Evolutionary conservation across 2,797 vertebrate species (phyloP).

Genomic region (Ammospiza maritima): DNA sequence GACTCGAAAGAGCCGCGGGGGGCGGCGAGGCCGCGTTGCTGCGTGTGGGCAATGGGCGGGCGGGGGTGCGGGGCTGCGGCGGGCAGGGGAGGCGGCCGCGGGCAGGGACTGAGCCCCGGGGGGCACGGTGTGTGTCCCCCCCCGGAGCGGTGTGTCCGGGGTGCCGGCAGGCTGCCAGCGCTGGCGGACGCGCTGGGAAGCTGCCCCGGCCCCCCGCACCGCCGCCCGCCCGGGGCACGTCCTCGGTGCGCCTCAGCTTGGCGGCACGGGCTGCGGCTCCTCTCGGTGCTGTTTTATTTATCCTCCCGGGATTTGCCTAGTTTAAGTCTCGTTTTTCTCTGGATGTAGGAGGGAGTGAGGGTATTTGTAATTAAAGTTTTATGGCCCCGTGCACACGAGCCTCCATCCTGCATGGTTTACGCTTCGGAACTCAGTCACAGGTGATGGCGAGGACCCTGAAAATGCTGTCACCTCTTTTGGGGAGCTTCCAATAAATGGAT

Average conservation of each 20-base stretch:
- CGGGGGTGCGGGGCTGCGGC: not conserved
- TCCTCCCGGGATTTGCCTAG: not conserved
- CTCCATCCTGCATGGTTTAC: fast-evolving
- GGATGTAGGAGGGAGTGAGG: not conserved
- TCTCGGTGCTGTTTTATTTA: not conserved
- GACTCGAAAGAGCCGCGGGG: not conserved
- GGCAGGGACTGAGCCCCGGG: not conserved
- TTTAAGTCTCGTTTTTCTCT: not conserved
- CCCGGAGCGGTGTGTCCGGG: not conserved
- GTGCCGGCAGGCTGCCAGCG: not conserved
- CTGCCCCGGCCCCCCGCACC: not conserved
- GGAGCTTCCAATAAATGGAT: not conserved
- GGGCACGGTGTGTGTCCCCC: fast-evolving
- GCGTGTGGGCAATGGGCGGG: not conserved
- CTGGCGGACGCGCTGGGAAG: not conserved
- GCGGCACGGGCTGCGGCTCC: not conserved
- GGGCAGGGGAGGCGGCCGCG: not conserved
- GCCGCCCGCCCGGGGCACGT: not conserved
- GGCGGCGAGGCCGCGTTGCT: not conserved
- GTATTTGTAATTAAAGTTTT: slow-evolving; percentile 27
- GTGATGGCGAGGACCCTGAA: not conserved
- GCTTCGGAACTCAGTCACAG: not conserved
- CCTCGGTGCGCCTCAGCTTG: not conserved
- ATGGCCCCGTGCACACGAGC: not conserved
- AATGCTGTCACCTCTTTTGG: not conserved